Evolutionary conservation across 2,888 invertebrate species (phyloP).

Genomic region (Nemurella pictetii): DNA sequence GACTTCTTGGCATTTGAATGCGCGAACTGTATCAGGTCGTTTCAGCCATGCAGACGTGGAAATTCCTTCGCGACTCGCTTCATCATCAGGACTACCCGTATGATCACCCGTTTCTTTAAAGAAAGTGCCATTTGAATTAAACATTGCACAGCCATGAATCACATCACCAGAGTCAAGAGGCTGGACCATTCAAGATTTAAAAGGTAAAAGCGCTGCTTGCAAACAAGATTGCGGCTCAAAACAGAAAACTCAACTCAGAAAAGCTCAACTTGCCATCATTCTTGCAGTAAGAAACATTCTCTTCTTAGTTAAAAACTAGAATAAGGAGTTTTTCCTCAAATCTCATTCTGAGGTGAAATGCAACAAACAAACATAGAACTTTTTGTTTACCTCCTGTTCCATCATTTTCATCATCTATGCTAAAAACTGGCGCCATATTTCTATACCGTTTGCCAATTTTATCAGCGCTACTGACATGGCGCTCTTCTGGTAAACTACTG

Average conservation of each 20-base stretch:
- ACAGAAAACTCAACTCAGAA: no score
- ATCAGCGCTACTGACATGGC: slow-evolving; percentile 83
- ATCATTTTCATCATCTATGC: slow-evolving; percentile 87
- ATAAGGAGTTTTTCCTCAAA: no score
- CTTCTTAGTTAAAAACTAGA: no score
- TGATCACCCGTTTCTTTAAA: slow-evolving; percentile 8
- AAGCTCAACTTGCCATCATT: no score
- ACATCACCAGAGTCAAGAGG: no score
- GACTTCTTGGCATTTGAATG: slow-evolving; percentile 91
- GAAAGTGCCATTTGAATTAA: background rate
- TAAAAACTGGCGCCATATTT: slow-evolving; percentile 90
- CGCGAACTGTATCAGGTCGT: slow-evolving; percentile 80
- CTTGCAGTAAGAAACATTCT: no score
- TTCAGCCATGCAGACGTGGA: slow-evolving; percentile 79
- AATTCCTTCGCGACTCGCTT: slow-evolving; percentile 72
- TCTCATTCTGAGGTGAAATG: no score
- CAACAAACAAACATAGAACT: no score
- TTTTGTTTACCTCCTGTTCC: slow-evolving; percentile 48
- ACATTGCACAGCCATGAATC: no score
- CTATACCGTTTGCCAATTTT: slow-evolving; percentile 85
- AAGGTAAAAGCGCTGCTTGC: no score
- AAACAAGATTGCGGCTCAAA: no score
- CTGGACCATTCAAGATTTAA: no score
- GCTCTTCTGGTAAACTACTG: slow-evolving; percentile 59
- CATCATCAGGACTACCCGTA: slow-evolving; percentile 60